These are phyloP conservation scores for Isurus oxyrinchus DNA, from an alignment of 2,113 vertebrate genomes.

Conservation along the genomic window DNA sequence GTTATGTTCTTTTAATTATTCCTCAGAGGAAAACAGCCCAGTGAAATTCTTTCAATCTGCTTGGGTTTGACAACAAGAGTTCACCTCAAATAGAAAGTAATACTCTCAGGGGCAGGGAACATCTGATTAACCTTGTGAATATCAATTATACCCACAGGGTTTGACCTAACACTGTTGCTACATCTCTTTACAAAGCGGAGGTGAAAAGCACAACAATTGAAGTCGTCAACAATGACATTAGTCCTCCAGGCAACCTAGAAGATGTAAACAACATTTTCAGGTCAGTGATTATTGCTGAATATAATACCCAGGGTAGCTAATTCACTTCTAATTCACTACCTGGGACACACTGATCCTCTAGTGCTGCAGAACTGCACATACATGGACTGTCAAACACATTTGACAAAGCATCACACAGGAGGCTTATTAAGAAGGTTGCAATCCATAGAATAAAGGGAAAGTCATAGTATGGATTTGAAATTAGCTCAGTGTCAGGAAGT, in stretches of 20 bases:
- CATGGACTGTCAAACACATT: neutral
- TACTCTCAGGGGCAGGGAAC: neutral
- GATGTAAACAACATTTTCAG: neutral
- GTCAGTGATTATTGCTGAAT: neutral
- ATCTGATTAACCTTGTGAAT: conserved; percentile 22
- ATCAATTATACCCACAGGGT: neutral
- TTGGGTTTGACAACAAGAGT: neutral
- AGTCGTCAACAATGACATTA: neutral
- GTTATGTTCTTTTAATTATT: conserved; percentile 29
- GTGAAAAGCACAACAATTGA: conserved; percentile 11
- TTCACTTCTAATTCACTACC: neutral
- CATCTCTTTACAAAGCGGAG: neutral
- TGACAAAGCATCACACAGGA: neutral
- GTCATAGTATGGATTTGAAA: too few relatives aligned
- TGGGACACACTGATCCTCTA: neutral
- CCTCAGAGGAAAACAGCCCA: neutral
- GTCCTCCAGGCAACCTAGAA: neutral
- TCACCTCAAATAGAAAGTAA: conserved; percentile 11
- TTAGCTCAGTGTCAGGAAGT: too few relatives aligned
- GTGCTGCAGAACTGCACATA: neutral
- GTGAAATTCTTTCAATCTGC: conserved; percentile 4
- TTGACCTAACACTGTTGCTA: conserved; percentile 14
- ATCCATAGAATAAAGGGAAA: neutral
- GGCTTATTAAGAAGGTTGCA: neutral
- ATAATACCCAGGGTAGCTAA: neutral